Percentiles rank a stretch among this genome's conserved stretches.
phyloP scores from a whole-genome alignment of 2,113 vertebrate genomes.

The Chauna torquata region DNA sequence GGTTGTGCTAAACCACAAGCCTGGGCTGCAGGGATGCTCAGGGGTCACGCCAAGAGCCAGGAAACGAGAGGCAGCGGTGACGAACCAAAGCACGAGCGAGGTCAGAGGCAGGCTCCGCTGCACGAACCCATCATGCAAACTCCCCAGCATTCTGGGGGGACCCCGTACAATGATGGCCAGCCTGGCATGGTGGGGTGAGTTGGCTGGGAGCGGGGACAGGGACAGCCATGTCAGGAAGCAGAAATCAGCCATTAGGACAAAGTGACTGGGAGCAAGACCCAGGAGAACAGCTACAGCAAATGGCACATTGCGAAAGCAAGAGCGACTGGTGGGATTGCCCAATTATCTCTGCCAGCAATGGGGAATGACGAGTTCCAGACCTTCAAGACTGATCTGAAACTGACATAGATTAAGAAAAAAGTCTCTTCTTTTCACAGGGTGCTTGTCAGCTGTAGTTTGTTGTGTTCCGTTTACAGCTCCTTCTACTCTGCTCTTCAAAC shows the following conservation, averaged over 20 bases:
- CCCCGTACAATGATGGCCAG: neutral
- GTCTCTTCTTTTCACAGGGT: neutral
- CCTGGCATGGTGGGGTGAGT: fast-evolving
- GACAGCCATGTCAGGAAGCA: fast-evolving
- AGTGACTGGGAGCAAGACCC: fast-evolving
- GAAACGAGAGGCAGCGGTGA: neutral
- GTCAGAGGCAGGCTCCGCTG: neutral
- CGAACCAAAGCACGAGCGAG: neutral
- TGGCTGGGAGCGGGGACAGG: neutral
- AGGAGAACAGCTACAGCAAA: neutral
- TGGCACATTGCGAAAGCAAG: neutral
- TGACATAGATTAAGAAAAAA: neutral
- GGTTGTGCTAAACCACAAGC: neutral
- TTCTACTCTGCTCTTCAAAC: neutral
- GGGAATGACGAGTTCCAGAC: neutral
- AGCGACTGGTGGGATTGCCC: neutral
- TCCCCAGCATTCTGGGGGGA: neutral
- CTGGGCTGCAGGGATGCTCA: neutral
- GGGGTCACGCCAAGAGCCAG: neutral
- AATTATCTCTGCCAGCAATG: neutral
- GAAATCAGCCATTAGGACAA: neutral
- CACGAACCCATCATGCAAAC: neutral
- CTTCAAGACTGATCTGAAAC: neutral
- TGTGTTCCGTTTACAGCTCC: conserved; percentile 15
- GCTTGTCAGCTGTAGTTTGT: neutral